These are phyloP conservation scores for Mustela nigripes DNA, from an alignment of 2,113 vertebrate species.

Conservation along the genomic window DNA sequence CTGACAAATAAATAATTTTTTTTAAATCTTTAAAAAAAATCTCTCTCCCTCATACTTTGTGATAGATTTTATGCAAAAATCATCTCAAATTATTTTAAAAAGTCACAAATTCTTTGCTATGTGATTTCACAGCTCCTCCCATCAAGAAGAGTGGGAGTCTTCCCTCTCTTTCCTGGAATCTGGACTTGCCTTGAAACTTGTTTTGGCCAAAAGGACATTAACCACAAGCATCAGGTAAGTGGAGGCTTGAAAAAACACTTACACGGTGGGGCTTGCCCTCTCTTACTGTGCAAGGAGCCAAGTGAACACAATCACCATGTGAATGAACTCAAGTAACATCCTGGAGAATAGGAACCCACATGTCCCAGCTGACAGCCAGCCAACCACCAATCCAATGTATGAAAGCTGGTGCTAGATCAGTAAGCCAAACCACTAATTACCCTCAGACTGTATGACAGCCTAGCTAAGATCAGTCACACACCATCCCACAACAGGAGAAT, in stretches of 20 bases:
- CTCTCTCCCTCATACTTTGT: neutral
- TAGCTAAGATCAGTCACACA: neutral
- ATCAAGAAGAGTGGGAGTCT: neutral
- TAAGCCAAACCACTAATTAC: neutral
- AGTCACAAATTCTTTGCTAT: neutral
- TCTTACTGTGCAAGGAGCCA: neutral
- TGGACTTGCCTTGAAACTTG: neutral
- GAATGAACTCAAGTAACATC: neutral
- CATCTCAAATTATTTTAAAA: neutral
- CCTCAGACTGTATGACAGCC: neutral
- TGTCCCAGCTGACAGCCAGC: neutral
- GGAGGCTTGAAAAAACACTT: neutral
- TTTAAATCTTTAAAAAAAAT: neutral
- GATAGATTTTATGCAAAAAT: neutral
- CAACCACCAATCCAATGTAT: neutral
- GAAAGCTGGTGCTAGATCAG: neutral
- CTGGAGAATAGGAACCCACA: neutral
- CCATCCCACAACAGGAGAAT: neutral
- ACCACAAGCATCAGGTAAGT: neutral
- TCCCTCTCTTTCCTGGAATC: neutral
- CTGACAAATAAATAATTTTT: too few relatives aligned
- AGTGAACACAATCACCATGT: neutral
- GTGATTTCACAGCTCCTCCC: neutral
- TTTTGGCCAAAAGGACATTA: neutral
- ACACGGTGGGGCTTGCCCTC: neutral